Base-by-base conservation (phyloP, 23 tunicate species). In the Phallusia fumigata region DNA sequence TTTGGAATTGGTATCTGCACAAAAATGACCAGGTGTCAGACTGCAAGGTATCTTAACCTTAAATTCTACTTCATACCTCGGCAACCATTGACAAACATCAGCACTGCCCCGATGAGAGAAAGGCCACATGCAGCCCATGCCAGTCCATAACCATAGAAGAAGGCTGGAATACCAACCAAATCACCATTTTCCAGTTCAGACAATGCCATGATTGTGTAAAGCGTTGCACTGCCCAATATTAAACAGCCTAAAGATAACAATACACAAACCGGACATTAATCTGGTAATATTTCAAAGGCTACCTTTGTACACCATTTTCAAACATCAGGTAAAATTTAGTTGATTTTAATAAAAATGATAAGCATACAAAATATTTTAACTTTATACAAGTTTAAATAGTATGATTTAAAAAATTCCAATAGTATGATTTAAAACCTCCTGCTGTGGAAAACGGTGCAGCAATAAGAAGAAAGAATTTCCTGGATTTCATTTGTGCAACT, bases 51-150 rank as follows among this genome's bases (percentile, higher is more conserved):
- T 1, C 69, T 58, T 58, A 6, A 6, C 28, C 11, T 58, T 6
- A 58, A 1, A 58, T 58, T 21, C 3, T 2, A 6, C 2, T 13
- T 58, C 16, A 3, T 24, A 58, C 69, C 69, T 58, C 69, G 8
- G 13, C 69, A 58, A 21, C 69, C 69, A 21, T 58, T 58, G 26
- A 58, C 28, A 58, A 58, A 58, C 69, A 58, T 58, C 3, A 58
- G 13, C 3, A 58, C 13, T 58, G 69, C 69, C 3, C 28, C 69
- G 3, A 58, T 22, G 13, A 58, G 28, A 24, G 69, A 58, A 58
- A 58, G 69, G 13, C 69, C 69, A 24, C 69, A 58, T 58, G 69
- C 69, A 6, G 69, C 28, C 69, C 69, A 58, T 58, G 69, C 69
- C 28, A 58, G 69, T 58, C 28, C 69, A 58, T 58, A 58, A 3